phyloP scores from a whole-genome alignment of 1,140 invertebrate genomes.

The Pogonomyrmex barbatus region DNA sequence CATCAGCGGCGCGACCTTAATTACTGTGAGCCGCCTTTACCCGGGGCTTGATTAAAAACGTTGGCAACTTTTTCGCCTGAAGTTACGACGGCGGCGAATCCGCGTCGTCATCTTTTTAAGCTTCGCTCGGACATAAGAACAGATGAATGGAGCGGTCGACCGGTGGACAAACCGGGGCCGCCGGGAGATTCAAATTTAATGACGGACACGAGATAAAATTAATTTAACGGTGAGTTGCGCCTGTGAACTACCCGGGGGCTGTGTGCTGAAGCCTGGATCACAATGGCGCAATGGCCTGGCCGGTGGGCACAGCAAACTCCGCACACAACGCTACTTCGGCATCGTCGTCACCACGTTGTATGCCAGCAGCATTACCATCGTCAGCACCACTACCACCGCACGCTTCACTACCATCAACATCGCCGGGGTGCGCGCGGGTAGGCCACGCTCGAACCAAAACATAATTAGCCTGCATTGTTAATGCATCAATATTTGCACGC shows the following conservation, averaged over 20 bases:
- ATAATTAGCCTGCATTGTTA: constrained; percentile 87
- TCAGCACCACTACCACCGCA: constrained; percentile 66
- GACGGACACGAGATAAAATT: constrained; percentile 85
- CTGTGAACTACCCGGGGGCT: constrained; percentile 80
- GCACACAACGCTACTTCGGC: constrained; percentile 67
- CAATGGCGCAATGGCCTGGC: constrained; percentile 83
- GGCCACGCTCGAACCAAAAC: constrained; percentile 82
- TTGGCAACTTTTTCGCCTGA: constrained; percentile 35
- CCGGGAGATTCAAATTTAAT: constrained; percentile 82
- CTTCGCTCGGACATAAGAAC: constrained; percentile 37
- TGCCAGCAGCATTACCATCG: constrained; percentile 58
- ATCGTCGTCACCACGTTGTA: constrained; percentile 41
- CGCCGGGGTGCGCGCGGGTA: constrained; percentile 63
- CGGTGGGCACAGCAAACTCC: constrained; percentile 81
- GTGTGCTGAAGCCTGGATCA: constrained; percentile 84
- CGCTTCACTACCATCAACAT: constrained; percentile 65
- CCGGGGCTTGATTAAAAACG: constrained; percentile 49
- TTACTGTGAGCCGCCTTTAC: constrained; percentile 18
- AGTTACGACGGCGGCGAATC: constrained; percentile 36
- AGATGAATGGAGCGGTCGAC: constrained; percentile 13
- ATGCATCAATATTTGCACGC: constrained; percentile 86
- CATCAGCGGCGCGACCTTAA: constrained; percentile 41
- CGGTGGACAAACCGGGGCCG: neutral
- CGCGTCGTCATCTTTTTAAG: constrained; percentile 50
- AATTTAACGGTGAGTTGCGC: constrained; percentile 83